Evolutionary conservation across 2,113 vertebrate genomes (phyloP).

Genomic region (Cyphotilapia sp.): DNA sequence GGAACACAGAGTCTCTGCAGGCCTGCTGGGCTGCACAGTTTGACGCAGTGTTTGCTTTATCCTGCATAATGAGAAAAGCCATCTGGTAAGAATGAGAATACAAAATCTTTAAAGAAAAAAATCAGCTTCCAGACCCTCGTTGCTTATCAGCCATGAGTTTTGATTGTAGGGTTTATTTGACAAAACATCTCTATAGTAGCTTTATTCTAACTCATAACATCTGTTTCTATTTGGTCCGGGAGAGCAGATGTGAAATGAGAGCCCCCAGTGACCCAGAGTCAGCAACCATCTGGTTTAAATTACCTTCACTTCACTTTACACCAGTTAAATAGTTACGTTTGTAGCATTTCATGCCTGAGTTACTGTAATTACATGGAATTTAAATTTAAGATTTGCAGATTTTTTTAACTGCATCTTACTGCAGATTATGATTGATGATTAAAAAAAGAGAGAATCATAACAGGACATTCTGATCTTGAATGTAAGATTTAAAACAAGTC

Average conservation of each 20-base stretch:
- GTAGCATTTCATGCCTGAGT: not conserved
- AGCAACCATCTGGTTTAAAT: not conserved
- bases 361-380: not conserved
- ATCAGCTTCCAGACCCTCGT: not conserved
- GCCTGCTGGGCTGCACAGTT: not conserved
- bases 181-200: not conserved
- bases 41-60: not conserved
- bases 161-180: not conserved
- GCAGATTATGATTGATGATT: not conserved
- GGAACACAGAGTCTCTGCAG: not conserved
- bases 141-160: not conserved
- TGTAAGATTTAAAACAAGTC: not conserved
- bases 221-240: not conserved
- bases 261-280: not conserved
- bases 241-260: not conserved
- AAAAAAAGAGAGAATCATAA: not conserved
- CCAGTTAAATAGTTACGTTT: not conserved
- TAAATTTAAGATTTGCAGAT: not conserved
- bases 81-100: not conserved
- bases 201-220: not conserved
- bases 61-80: not conserved
- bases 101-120: not conserved
- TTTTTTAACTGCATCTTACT: not conserved
- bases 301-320: not conserved
- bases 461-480: not conserved